These are phyloP conservation scores for Phortica variegata DNA, from an alignment of 1,140 invertebrate genomes.

Conservation along the genomic window DNA sequence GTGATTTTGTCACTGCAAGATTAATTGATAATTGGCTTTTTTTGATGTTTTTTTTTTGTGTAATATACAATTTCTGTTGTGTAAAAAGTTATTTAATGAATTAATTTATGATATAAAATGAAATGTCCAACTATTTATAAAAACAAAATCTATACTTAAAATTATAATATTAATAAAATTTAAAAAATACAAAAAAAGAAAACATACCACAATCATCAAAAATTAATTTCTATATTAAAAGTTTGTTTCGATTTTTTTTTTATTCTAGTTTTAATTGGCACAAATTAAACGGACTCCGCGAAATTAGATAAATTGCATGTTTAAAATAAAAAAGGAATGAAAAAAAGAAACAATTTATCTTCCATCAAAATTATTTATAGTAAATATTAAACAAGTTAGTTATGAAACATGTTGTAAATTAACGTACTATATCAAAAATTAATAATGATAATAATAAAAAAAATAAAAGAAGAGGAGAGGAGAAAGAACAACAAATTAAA, in stretches of 20 bases:
- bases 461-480: not conserved
- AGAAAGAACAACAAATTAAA: too few relatives aligned
- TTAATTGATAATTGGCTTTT: not conserved
- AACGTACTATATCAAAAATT: slow-evolving; percentile 16
- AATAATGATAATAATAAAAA: not conserved
- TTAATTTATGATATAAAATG: slow-evolving; percentile 31
- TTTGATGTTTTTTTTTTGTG: slow-evolving; percentile 20
- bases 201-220: slow-evolving; percentile 2
- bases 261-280: slow-evolving; percentile 8
- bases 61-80: slow-evolving; percentile 6
- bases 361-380: too few relatives aligned
- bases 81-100: slow-evolving; percentile 45
- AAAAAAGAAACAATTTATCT: slow-evolving; percentile 1
- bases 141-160: slow-evolving; percentile 36
- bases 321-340: slow-evolving; percentile 26
- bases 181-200: slow-evolving; percentile 23
- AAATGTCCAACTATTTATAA: slow-evolving; percentile 11
- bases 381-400: too few relatives aligned
- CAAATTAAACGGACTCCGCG: too few relatives aligned
- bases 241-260: slow-evolving; percentile 32
- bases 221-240: slow-evolving; percentile 7
- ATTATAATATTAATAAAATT: slow-evolving; percentile 39
- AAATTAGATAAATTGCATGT: slow-evolving; percentile 28
- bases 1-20: too few relatives aligned
- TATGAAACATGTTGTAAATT: slow-evolving; percentile 26